Evolutionary conservation across 1,140 invertebrate species (phyloP).

Genomic region (Cephus cinctus): DNA sequence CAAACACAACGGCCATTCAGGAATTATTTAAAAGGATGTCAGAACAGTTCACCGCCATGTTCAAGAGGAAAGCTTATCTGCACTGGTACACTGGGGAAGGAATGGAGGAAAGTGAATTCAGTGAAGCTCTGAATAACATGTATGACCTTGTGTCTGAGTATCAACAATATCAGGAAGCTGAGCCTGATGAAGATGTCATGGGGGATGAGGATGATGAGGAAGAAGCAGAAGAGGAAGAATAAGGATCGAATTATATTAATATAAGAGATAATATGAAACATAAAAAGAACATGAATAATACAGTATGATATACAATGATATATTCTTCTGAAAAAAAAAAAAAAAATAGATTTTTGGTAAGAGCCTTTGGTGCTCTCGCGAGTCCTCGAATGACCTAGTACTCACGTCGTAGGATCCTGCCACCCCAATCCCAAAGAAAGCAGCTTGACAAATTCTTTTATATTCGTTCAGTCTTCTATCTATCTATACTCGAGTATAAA

Average conservation of each 20-base stretch:
- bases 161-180: slow-evolving; percentile 27
- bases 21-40: slow-evolving; percentile 64
- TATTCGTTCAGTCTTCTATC: slow-evolving; percentile 2
- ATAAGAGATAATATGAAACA: background rate
- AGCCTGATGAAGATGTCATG: slow-evolving; percentile 3
- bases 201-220: slow-evolving; percentile 5
- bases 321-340: slow-evolving; percentile 2
- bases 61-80: slow-evolving; percentile 69
- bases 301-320: background rate
- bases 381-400: slow-evolving; percentile 1
- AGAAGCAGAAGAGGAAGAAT: background rate
- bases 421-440: background rate
- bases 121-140: slow-evolving; percentile 62
- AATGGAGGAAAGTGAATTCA: slow-evolving; percentile 65
- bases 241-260: background rate
- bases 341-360: slow-evolving; percentile 7
- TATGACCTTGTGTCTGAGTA: slow-evolving; percentile 63
- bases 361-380: slow-evolving; percentile 2
- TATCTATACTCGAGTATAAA: slow-evolving; percentile 10
- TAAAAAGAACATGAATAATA: background rate
- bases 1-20: slow-evolving; percentile 62
- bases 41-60: slow-evolving; percentile 69
- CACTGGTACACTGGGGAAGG: slow-evolving; percentile 74
- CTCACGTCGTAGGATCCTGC: background rate
- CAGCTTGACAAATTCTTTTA: background rate